phyloP scores from a whole-genome alignment of 2,888 invertebrate species.

The Rhabditoides inermis region DNA sequence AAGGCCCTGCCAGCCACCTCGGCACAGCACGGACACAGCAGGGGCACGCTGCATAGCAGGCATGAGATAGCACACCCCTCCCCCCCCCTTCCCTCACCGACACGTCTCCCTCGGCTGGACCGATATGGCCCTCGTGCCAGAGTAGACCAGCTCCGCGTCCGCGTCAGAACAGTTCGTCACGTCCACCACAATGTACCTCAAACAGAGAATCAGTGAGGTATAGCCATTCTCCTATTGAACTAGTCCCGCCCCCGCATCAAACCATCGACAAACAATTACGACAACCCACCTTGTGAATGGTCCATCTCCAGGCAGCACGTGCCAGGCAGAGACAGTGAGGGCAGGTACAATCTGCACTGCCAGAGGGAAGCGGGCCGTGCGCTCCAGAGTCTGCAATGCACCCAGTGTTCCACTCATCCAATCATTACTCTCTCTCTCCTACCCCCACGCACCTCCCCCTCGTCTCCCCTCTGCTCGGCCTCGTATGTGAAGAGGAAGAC shows the following conservation, averaged over 20 bases:
- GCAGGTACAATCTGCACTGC: slow-evolving; percentile 49
- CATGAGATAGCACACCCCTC: no score
- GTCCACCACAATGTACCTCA: slow-evolving; percentile 46
- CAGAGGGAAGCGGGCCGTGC: slow-evolving; percentile 36
- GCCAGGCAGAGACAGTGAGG: slow-evolving; percentile 49
- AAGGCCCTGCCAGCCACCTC: slow-evolving; percentile 44
- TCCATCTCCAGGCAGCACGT: slow-evolving; percentile 41
- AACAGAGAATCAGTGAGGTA: no score
- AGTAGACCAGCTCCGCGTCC: slow-evolving; percentile 47
- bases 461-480: no score
- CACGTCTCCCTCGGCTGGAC: slow-evolving; percentile 49
- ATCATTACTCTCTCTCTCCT: no score
- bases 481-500: no score
- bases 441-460: no score
- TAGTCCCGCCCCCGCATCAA: no score
- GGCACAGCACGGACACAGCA: slow-evolving; percentile 49
- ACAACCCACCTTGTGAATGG: slow-evolving; percentile 33
- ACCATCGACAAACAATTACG: not conserved
- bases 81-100: no score
- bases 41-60: slow-evolving; percentile 35
- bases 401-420: no score
- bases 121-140: slow-evolving; percentile 30
- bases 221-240: no score
- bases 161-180: slow-evolving; percentile 46
- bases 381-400: slow-evolving; percentile 35